Percentiles rank a stretch among this genome's conserved stretches.
Conservation (phyloP, 2,797 vertebrate species). For the Microctenopoma steveboyesi region DNA sequence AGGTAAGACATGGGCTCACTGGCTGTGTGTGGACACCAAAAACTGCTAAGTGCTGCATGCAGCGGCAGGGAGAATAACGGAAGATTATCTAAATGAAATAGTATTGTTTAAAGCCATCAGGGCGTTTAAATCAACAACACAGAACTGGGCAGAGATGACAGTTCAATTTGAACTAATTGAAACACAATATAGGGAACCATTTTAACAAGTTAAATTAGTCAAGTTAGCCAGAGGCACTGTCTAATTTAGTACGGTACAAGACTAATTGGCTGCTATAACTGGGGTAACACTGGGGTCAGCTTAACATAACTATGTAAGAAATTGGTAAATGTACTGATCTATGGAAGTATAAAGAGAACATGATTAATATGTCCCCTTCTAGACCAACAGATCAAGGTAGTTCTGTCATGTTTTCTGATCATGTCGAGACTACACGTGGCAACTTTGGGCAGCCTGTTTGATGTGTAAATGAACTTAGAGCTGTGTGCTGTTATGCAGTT, state of each 20-base stretch:
- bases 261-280: slow-evolving; percentile 64
- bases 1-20: slow-evolving; percentile 34
- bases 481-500: slow-evolving; percentile 16
- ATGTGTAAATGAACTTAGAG: slow-evolving; percentile 48
- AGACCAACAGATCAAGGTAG: slow-evolving; percentile 4
- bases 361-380: slow-evolving; percentile 19
- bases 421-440: slow-evolving; percentile 17
- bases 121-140: slow-evolving; percentile 55
- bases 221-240: slow-evolving; percentile 59
- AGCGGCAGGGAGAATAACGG: neutral
- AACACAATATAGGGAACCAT: slow-evolving; percentile 41
- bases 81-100: slow-evolving; percentile 39
- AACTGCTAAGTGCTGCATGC: slow-evolving; percentile 6
- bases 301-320: slow-evolving; percentile 36
- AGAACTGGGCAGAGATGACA: slow-evolving; percentile 27
- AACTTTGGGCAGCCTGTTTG: slow-evolving; percentile 39
- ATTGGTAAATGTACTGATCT: slow-evolving; percentile 7
- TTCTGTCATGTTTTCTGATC: slow-evolving; percentile 20
- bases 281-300: slow-evolving; percentile 35
- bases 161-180: slow-evolving; percentile 50
- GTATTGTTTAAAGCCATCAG: slow-evolving; percentile 26
- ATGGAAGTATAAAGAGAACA: slow-evolving; percentile 1
- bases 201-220: slow-evolving; percentile 65
- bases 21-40: slow-evolving; percentile 5
- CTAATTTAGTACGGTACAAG: slow-evolving; percentile 47